Evolutionary conservation across 2,888 invertebrate genomes (phyloP), one percentile per base, ranked within the genome.

Genomic region (Phaedon cochleariae): DNA sequence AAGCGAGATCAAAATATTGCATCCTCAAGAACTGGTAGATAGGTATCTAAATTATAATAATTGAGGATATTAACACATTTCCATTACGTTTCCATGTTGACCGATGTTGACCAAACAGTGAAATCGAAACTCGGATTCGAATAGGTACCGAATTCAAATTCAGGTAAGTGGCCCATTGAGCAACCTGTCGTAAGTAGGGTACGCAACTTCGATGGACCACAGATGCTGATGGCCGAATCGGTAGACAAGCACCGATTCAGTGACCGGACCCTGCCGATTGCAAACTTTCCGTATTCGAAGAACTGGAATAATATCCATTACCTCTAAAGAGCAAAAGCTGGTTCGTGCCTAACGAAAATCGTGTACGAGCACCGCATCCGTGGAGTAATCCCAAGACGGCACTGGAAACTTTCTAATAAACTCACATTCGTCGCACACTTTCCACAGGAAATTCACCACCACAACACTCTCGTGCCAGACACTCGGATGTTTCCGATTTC

Each of bases 321-420:
- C 71, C 73, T 73, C 49, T 73, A 73, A 73, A 73, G 71, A 73
- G 73, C 70, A 69, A 70, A 67, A 72, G 66, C 65, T 59, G 59
- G 31, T 64, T 67, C 72, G 73, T 70, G 70, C 59, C 54, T 59
- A 69, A 68, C 64, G 72, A 66, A 73, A 74, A 72, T 73, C 74
- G 74, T 75, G 74, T 72, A 65, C 68, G 72, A 68, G 71, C 74
- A 73, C 76, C 72, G 75, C 76, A 76, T 76, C 73, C 70, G 71
- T 72, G 71, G 45, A 57, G 69, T 70, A 57, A 65, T 69, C 65
- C 66, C 60, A 58, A 65, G 51, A 62, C 48, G 59, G 52, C 60
- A 55, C 55, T 55, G 46, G 46, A 10, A 62, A 57, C 62, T 57
- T 17, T 49, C 26, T 21, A 22, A 46, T 9, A 22, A 57, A 26